Base-by-base conservation (phyloP, 2,113 vertebrate species). In the Crotalus horridus region DNA sequence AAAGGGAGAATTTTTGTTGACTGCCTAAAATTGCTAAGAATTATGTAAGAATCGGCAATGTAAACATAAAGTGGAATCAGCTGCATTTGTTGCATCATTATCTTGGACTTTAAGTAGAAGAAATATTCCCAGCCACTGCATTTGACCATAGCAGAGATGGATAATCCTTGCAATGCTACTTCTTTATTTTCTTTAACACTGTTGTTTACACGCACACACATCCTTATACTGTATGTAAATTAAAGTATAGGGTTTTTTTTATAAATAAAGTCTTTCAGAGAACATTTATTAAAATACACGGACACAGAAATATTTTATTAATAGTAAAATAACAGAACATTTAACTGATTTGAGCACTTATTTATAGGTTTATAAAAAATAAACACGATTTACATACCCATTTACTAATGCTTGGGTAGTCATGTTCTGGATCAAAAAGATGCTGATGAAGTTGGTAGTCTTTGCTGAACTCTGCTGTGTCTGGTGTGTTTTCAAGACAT, bases 381-480 rank as follows among this genome's bases (percentile, higher is more conserved):
- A 92, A 89, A 51, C 56, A 54, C 2, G 13, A 23, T 6, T 7
- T 92, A 98, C 99, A 98, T 95, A 99, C 99, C 99, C 99, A 99
- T 95, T 99, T 99, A 55, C 98, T 98, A 94, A 98, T 90, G 7
- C 97, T 98, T 11, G 99, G 98, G 91, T 99, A 99, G 96, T 99
- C 98, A n/a, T 99, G 99, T 95, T 99, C 99, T 0, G 99, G 98
- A 96, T 99, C 99, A 93, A 98, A 99, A 56, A 99, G 98, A 92
- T 99, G 99, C 94, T 99, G 99, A 94, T 99, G 98, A 95, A 99
- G 98, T 93, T 99, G 99, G 95, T 99, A 99, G 95, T 99, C 98
- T 96, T 97, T 98, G 97, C 99, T 99, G 97, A 99, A 99, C 96
- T 99, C 98, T 0, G 99, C 99, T 9, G 99, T 99, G 97, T 99